phyloP scores from a whole-genome alignment of 2,888 invertebrate species.

The Salpingus planirostris region DNA sequence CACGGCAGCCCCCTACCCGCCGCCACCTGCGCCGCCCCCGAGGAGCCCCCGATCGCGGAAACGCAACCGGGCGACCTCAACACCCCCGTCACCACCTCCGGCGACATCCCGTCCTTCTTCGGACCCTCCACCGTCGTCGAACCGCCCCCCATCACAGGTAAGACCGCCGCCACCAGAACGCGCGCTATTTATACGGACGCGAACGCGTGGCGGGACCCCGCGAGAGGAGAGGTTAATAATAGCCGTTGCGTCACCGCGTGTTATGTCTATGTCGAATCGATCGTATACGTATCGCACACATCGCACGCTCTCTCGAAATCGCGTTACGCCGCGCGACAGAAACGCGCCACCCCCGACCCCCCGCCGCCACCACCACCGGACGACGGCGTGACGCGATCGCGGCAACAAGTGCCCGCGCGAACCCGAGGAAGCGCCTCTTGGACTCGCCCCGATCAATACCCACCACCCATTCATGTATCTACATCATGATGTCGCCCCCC shows the following conservation, averaged over 20 bases:
- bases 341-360: neutral
- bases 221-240: conserved; percentile 24
- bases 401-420: conserved; percentile 24
- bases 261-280: conserved; percentile 31
- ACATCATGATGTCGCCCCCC: conserved; percentile 3
- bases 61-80: conserved; percentile 77
- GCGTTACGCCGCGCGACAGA: too few relatives aligned
- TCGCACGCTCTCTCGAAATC: too few relatives aligned
- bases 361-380: neutral
- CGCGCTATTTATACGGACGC: conserved; percentile 22
- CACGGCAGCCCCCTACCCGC: conserved; percentile 47
- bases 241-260: conserved; percentile 32
- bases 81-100: conserved; percentile 89
- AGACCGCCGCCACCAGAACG: conserved; percentile 35
- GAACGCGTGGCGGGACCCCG: conserved; percentile 16
- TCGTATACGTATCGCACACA: conserved; percentile 10
- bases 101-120: conserved; percentile 88
- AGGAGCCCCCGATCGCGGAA: conserved; percentile 40
- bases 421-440: conserved; percentile 16
- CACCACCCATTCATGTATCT: conserved; percentile 22
- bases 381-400: conserved; percentile 1
- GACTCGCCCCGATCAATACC: conserved; percentile 30
- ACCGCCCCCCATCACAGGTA: conserved; percentile 90
- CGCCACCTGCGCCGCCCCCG: conserved; percentile 42
- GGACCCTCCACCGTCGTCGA: conserved; percentile 77